Conservation (phyloP, 2,888 invertebrate species). For the Sesamia inferens region DNA sequence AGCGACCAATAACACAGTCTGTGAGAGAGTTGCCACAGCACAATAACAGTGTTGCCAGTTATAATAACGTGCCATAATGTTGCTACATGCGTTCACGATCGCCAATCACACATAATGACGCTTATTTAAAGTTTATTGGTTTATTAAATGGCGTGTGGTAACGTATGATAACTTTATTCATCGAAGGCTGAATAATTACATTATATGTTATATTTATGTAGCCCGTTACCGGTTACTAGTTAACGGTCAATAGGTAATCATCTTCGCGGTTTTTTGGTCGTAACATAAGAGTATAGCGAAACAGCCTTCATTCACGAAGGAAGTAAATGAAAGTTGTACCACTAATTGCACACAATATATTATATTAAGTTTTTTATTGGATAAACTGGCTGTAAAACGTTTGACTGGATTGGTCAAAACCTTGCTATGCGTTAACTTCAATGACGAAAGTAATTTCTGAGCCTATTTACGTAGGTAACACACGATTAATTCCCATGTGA, state of each 20-base stretch:
- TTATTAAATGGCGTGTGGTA: constrained; percentile 57
- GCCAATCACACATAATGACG: constrained; percentile 58
- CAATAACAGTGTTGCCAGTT: constrained; percentile 55
- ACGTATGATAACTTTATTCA: constrained; percentile 55
- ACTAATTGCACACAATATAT: too few species aligned
- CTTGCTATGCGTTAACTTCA: too few species aligned
- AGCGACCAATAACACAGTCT: constrained; percentile 43
- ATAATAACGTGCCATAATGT: constrained; percentile 57
- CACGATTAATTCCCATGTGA: neutral
- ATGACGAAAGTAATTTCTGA: too few species aligned
- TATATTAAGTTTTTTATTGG: too few species aligned
- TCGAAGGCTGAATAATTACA: constrained; percentile 49
- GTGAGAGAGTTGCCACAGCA: constrained; percentile 55
- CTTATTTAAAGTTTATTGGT: constrained; percentile 60
- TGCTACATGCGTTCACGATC: constrained; percentile 54
- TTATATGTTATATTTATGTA: constrained; percentile 38
- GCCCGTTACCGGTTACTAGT: constrained; percentile 13
- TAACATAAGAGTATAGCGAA: constrained; percentile 15
- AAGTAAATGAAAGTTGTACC: too few species aligned
- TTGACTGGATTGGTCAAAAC: neutral
- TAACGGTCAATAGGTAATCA: constrained; percentile 31
- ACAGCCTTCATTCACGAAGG: neutral
- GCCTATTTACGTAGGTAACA: neutral
- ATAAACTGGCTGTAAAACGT: too few species aligned
- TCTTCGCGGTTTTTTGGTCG: neutral